These are phyloP conservation scores for Bellardia bayeri DNA, from an alignment of 2,888 invertebrate genomes.

Conservation along the genomic window DNA sequence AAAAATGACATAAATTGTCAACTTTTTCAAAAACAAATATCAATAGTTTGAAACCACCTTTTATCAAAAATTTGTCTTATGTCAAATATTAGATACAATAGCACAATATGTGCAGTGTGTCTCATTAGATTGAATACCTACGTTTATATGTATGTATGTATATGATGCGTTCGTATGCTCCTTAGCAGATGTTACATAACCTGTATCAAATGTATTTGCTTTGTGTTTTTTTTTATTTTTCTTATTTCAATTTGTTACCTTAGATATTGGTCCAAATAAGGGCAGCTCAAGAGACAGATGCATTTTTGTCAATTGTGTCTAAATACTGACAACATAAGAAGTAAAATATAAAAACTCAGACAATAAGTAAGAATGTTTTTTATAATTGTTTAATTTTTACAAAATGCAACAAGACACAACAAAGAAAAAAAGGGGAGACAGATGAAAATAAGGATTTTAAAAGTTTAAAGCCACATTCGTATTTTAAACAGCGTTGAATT, in stretches of 20 bases:
- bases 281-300: constrained; percentile 56
- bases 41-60: constrained; percentile 1
- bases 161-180: background rate
- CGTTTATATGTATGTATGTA: background rate
- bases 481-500: background rate
- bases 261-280: constrained; percentile 37
- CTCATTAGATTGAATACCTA: background rate
- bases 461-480: background rate
- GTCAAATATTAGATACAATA: constrained; percentile 9
- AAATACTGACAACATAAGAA: background rate
- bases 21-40: background rate
- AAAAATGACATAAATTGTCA: background rate
- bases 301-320: constrained; percentile 46
- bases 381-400: constrained; percentile 3
- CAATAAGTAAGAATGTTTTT: constrained; percentile 39
- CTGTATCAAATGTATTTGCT: constrained; percentile 43
- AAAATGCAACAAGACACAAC: background rate
- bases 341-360: background rate
- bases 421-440: constrained; percentile 3
- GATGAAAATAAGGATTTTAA: constrained; percentile 6
- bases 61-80: background rate
- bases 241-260: constrained; percentile 16
- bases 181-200: constrained; percentile 64
- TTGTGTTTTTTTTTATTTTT: constrained; percentile 12
- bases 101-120: background rate